These are phyloP conservation scores for Antennarius maculatus DNA, from an alignment of 2,797 vertebrate species.

Conservation along the genomic window DNA sequence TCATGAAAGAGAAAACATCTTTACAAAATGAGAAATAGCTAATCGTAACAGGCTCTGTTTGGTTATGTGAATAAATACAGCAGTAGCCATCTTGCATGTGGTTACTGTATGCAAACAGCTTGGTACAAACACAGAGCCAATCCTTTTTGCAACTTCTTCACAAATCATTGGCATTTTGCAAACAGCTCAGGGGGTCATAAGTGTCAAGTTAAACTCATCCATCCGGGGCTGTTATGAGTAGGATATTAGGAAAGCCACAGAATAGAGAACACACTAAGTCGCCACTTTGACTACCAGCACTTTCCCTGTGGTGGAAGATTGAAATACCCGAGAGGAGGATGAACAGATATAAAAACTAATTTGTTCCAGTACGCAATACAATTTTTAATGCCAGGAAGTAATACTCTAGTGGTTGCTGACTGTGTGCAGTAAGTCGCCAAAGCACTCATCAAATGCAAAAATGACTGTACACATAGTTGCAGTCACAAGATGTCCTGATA, in stretches of 20 bases:
- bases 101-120: constrained; percentile 6
- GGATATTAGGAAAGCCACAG: constrained; percentile 56
- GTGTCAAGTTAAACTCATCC: constrained; percentile 62
- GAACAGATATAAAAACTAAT: constrained; percentile 66
- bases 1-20: no score
- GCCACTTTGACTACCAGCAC: constrained; percentile 42
- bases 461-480: constrained; percentile 3
- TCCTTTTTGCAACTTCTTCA: constrained; percentile 53
- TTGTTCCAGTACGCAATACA: constrained; percentile 58
- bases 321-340: constrained; percentile 44
- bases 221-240: constrained; percentile 62
- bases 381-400: constrained; percentile 63
- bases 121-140: constrained; percentile 29
- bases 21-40: constrained; percentile 10
- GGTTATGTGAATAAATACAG: constrained; percentile 22
- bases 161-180: constrained; percentile 60
- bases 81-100: constrained; percentile 14
- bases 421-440: constrained; percentile 22
- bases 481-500: constrained; percentile 13
- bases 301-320: constrained; percentile 48
- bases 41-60: constrained; percentile 14
- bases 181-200: constrained; percentile 50
- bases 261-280: constrained; percentile 49
- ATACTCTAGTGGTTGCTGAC: constrained; percentile 36
- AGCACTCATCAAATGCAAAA: no score